Evolutionary conservation across 2,797 vertebrate species (phyloP).

Genomic region (Simalia tracyae): DNA sequence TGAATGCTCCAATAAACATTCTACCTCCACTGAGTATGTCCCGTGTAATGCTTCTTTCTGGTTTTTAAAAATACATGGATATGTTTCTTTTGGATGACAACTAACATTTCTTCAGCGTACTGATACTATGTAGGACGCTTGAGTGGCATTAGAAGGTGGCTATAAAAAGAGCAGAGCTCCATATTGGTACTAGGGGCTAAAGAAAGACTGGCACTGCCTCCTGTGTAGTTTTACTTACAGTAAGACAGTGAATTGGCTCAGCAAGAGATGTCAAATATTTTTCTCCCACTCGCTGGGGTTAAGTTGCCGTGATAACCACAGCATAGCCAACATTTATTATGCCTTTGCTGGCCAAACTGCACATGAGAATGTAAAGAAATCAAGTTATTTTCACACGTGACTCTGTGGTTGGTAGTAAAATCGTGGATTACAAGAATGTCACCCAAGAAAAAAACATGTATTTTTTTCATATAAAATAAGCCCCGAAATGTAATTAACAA

Average conservation of each 20-base stretch:
- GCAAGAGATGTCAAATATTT: neutral
- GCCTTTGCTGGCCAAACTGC: neutral
- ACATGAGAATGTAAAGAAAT: neutral
- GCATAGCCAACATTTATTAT: neutral
- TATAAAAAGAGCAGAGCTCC: neutral
- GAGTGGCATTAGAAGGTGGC: neutral
- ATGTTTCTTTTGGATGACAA: neutral
- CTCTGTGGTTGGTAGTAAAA: neutral
- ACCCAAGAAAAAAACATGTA: neutral
- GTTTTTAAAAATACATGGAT: neutral
- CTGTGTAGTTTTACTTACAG: neutral
- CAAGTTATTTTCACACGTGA: neutral
- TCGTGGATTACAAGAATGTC: neutral
- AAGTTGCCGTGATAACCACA: neutral
- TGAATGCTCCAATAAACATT: neutral
- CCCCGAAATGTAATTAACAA: neutral
- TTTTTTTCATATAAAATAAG: neutral
- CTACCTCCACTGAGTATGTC: neutral
- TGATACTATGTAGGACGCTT: neutral
- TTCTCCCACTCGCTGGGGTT: neutral
- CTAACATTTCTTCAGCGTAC: neutral
- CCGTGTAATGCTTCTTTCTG: neutral
- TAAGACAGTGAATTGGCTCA: too few relatives aligned
- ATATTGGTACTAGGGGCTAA: neutral
- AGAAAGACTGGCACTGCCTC: neutral